Conservation (phyloP, 2,113 vertebrate genomes). For the Electrona antarctica region DNA sequence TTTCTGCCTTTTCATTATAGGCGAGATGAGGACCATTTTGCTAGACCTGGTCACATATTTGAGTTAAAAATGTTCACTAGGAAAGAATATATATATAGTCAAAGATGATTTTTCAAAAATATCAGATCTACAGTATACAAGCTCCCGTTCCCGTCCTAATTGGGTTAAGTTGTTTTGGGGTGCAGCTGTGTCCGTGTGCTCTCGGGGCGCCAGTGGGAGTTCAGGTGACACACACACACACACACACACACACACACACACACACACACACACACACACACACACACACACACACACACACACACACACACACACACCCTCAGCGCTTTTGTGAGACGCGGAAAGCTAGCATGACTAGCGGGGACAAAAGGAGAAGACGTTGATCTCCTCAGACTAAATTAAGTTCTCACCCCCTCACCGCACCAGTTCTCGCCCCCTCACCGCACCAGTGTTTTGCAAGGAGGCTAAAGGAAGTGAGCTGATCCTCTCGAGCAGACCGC, state of each 20-base stretch:
- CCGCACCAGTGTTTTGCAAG: slow-evolving; percentile 40
- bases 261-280: no score
- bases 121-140: no score
- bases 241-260: no score
- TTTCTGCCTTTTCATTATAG: no score
- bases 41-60: no score
- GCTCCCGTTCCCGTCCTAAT: no score
- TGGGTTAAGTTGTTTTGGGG: slow-evolving; percentile 40
- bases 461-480: slow-evolving; percentile 67
- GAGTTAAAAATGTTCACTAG: no score
- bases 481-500: slow-evolving; percentile 69
- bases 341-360: slow-evolving; percentile 69
- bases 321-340: slow-evolving; percentile 64
- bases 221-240: slow-evolving; percentile 64
- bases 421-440: slow-evolving; percentile 14
- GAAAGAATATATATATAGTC: no score
- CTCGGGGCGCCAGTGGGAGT: slow-evolving; percentile 57
- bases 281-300: no score
- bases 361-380: slow-evolving; percentile 71
- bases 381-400: slow-evolving; percentile 69
- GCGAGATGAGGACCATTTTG: no score
- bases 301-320: no score
- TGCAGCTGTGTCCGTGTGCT: slow-evolving; percentile 40
- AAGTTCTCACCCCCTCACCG: slow-evolving; percentile 45
- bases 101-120: no score